phyloP scores from a whole-genome alignment of 2,888 invertebrate genomes.

The Zonitis immaculata region DNA sequence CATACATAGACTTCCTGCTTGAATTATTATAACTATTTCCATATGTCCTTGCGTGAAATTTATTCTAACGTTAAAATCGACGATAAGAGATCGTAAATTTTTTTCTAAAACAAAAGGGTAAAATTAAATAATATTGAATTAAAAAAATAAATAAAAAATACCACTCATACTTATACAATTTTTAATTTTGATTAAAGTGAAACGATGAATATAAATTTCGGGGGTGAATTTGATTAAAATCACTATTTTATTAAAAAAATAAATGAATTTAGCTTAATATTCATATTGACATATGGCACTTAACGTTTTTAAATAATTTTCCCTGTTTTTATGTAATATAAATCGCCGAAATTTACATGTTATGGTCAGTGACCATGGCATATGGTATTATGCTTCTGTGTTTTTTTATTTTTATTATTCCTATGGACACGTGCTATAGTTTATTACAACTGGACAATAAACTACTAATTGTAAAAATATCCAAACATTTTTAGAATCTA shows the following conservation, averaged over 20 bases:
- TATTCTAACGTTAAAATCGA: background rate
- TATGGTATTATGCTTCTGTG: slow-evolving; percentile 14
- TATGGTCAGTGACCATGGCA: slow-evolving; percentile 22
- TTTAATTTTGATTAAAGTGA: background rate
- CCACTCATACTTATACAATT: too few species aligned
- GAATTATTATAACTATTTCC: background rate
- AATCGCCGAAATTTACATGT: slow-evolving; percentile 25
- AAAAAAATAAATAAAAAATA: too few species aligned
- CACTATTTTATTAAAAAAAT: background rate
- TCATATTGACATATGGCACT: slow-evolving; percentile 26
- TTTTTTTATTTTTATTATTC: too few species aligned
- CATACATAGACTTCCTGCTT: background rate
- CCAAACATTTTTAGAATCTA: too few species aligned
- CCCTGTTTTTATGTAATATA: too few species aligned
- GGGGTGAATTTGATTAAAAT: background rate
- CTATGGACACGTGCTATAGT: background rate
- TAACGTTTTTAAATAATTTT: too few species aligned
- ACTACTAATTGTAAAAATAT: too few species aligned
- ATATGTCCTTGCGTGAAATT: background rate
- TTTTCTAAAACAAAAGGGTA: background rate
- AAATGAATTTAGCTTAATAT: slow-evolving; percentile 13
- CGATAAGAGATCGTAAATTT: background rate
- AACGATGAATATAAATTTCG: background rate
- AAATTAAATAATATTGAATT: background rate
- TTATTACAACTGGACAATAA: background rate